Evolutionary conservation across 2,113 vertebrate genomes (phyloP).

Genomic region (Vombatus ursinus): DNA sequence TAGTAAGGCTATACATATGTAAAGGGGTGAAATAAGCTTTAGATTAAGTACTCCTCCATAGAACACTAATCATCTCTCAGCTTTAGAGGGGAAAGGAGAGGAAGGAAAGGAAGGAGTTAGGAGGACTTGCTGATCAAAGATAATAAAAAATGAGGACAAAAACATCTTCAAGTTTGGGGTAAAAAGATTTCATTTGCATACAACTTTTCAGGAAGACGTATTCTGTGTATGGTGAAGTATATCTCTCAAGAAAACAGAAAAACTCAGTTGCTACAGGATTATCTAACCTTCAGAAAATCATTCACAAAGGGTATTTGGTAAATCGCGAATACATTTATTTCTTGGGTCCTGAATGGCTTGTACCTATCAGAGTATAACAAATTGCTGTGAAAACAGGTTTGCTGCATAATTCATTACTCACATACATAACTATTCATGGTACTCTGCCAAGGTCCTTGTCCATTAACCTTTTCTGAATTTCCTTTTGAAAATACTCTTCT

Average conservation of each 20-base stretch:
- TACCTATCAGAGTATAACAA: conserved; percentile 31
- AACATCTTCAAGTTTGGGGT: not conserved
- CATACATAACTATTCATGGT: conserved; percentile 29
- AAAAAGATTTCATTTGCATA: conserved; percentile 3
- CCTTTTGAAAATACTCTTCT: conserved; percentile 44
- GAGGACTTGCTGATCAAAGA: conserved; percentile 8
- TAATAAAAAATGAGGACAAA: conserved; percentile 32
- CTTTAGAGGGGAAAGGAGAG: not conserved
- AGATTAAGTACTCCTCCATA: not conserved
- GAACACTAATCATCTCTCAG: not conserved
- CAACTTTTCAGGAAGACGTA: conserved; percentile 9
- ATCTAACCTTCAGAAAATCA: conserved; percentile 35
- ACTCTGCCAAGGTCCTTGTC: conserved; percentile 55
- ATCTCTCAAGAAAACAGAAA: conserved; percentile 36
- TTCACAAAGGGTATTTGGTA: conserved; percentile 23
- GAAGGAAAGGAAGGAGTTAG: not conserved
- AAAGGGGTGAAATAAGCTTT: not conserved
- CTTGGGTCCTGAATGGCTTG: not conserved
- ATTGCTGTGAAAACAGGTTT: conserved; percentile 50
- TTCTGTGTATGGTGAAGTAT: conserved; percentile 42
- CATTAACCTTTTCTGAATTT: conserved; percentile 70
- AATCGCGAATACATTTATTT: not conserved
- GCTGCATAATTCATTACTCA: conserved; percentile 62
- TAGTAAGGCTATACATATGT: not conserved
- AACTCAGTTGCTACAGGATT: not conserved